phyloP scores from a whole-genome alignment of 2,797 vertebrate genomes.

The Agapornis canus region DNA sequence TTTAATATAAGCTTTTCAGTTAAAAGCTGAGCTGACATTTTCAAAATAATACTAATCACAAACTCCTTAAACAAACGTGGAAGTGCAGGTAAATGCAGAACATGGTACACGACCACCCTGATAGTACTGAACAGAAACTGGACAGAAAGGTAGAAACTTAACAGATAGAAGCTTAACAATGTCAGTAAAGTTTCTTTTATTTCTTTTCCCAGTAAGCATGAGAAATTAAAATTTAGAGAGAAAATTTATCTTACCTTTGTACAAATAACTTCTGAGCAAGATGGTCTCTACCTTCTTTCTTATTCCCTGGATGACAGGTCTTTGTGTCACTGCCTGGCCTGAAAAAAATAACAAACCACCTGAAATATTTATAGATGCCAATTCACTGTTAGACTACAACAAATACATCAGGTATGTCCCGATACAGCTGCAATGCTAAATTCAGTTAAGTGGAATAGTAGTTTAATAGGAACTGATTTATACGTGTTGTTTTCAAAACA shows the following conservation, averaged over 20 bases:
- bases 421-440: background rate
- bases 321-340: conserved; percentile 55
- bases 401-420: background rate
- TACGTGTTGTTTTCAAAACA: background rate
- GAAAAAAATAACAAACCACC: conserved; percentile 1
- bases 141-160: background rate
- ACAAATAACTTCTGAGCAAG: conserved; percentile 31
- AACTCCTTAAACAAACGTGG: background rate
- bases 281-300: conserved; percentile 14
- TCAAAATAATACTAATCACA: background rate
- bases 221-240: background rate
- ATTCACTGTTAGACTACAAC: conserved; percentile 8
- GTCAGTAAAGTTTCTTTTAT: fast-evolving
- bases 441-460: background rate
- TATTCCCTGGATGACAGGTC: conserved; percentile 9
- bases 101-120: background rate
- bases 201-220: background rate
- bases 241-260: conserved; percentile 58
- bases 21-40: conserved; percentile 20
- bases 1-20: background rate
- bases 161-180: background rate
- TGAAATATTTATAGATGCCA: conserved; percentile 9
- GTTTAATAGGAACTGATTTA: background rate
- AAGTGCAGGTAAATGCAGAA: conserved; percentile 18
- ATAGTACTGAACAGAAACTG: background rate